Base-by-base conservation (phyloP, 2,113 vertebrate genomes). In the Indicator maculatus region DNA sequence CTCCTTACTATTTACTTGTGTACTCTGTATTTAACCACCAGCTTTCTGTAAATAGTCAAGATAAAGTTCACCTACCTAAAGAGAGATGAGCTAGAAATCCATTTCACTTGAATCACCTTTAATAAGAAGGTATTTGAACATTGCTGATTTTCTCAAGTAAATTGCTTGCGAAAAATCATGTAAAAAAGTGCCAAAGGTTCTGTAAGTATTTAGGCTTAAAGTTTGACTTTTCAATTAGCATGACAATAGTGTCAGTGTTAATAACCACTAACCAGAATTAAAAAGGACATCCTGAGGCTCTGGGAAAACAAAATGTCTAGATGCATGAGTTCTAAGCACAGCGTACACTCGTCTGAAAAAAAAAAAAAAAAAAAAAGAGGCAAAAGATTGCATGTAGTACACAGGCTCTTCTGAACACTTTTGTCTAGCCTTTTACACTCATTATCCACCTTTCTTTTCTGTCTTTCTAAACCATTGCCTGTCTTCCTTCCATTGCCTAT, bases 191-290 rank as follows among this genome's bases (percentile, higher is more conserved):
- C 86, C 92, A 95, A 92, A 90, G 95, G 88, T 94, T 83, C 76
- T 94, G 78, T 89, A 92, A 84, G 86, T 92, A 84, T n/a, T 87
- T 70, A 38, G 89, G 92, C 92, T 94, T 90, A 92, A 93, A 96
- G 93, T 95, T 47, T 87, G 77, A 86, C 86, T 96, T 96, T 89
- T 93, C 96, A 94, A 94, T 96, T 96, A 96, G 95, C 92, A 96
- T 92, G 96, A 96, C 95, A 95, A 96, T 95, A 75, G 92, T 94
- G 90, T 96, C 96, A 96, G 86, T 89, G 77, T 90, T 95, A 96
- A 95, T 95, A 96, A 93, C 28, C 92, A 84, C 81, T 73, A 96
- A 92, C 38, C 50, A 93, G 92, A 87, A 87, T 89, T 96, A 95
- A 89, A 90, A 81, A 90, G 86, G 86, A 94, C 92, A 82, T 94